These are phyloP conservation scores for Lepidochrysops patricia DNA, from an alignment of 2,888 invertebrate genomes.

Conservation along the genomic window DNA sequence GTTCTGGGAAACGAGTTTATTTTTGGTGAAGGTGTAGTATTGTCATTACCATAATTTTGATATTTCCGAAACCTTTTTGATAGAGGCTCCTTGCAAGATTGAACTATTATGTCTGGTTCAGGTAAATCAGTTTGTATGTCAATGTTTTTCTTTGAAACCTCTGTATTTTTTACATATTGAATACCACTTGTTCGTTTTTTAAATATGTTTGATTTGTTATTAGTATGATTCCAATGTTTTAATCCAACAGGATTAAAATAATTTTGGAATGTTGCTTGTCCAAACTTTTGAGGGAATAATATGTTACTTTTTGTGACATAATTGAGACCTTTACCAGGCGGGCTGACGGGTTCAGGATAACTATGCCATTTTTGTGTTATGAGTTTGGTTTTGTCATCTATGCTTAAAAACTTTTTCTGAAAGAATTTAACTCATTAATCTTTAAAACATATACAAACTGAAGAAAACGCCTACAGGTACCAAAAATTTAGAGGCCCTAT, in stretches of 20 bases:
- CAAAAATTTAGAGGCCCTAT: no score
- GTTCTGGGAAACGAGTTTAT: no score
- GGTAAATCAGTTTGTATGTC: conserved; percentile 1
- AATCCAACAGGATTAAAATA: not conserved
- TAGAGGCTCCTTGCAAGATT: not conserved
- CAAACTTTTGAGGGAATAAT: not conserved
- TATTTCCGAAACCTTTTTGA: not conserved
- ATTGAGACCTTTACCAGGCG: conserved; percentile 23
- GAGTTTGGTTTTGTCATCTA: conserved; percentile 21
- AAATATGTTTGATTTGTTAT: not conserved
- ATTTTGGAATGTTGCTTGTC: not conserved
- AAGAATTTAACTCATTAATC: not conserved
- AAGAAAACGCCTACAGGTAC: no score
- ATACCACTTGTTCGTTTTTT: not conserved
- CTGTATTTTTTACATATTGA: not conserved
- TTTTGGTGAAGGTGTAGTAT: no score
- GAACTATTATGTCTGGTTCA: not conserved
- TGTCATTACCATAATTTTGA: not conserved
- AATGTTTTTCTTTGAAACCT: not conserved
- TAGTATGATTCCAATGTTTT: not conserved
- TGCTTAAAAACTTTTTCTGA: conserved; percentile 27
- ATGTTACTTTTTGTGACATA: not conserved
- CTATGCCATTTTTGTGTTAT: conserved; percentile 27
- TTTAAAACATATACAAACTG: no score
- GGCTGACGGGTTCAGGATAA: conserved; percentile 36